Conservation (phyloP, 2,113 vertebrate species). For the Sinosuthora webbiana region DNA sequence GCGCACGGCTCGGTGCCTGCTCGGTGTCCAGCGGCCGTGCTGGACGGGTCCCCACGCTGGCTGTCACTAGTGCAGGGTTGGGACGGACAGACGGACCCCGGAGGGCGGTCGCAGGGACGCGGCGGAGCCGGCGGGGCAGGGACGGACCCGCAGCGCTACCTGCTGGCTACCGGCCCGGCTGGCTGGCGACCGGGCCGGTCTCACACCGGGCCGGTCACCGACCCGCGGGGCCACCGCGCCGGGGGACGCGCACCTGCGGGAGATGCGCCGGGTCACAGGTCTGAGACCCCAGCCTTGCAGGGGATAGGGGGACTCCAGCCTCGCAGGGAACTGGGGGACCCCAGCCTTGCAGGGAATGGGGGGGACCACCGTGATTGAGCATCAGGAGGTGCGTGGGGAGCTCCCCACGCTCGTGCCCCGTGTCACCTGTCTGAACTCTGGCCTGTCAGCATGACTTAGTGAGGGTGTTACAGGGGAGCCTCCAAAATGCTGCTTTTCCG, state of each 20-base stretch:
- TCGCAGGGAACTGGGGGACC: too few relatives aligned
- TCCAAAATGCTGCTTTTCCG: not conserved
- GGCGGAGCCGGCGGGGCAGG: not conserved
- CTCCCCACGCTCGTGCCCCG: accelerated
- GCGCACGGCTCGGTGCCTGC: not conserved
- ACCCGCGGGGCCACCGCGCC: not conserved
- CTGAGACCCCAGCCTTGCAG: too few relatives aligned
- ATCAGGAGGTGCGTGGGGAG: accelerated
- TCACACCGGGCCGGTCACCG: not conserved
- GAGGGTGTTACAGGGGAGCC: not conserved
- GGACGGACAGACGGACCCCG: not conserved
- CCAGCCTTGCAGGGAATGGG: not conserved
- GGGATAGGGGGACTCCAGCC: too few relatives aligned
- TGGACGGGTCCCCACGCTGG: accelerated
- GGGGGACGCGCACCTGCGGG: not conserved
- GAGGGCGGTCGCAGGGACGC: not conserved
- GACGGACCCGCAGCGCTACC: slow-evolving; percentile 2
- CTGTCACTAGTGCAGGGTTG: accelerated
- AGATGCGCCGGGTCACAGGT: accelerated
- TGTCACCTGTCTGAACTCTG: not conserved
- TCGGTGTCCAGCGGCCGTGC: not conserved
- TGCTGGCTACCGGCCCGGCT: not conserved
- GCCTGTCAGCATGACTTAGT: accelerated
- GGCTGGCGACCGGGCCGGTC: not conserved
- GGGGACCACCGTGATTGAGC: not conserved